These are phyloP conservation scores for Athripsodes cinereus DNA, from an alignment of 2,888 invertebrate species.

Conservation along the genomic window DNA sequence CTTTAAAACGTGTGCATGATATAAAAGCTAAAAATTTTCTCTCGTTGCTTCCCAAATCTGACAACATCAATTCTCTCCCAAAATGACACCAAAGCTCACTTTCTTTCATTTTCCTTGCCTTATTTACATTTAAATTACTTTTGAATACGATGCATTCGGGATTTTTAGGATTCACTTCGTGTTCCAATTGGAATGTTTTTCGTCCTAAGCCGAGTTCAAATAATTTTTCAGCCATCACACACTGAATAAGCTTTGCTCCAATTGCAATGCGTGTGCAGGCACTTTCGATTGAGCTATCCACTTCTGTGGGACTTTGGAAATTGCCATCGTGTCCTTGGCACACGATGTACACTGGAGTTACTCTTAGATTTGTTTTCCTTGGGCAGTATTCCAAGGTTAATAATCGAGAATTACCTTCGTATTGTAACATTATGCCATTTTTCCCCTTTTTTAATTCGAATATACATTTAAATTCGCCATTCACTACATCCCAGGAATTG, in stretches of 20 bases:
- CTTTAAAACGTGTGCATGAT: slow-evolving; percentile 76
- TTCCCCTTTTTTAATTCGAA: slow-evolving; percentile 56
- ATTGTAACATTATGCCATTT: slow-evolving; percentile 58
- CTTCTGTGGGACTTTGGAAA: slow-evolving; percentile 63
- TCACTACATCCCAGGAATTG: slow-evolving; percentile 56
- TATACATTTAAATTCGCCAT: slow-evolving; percentile 65
- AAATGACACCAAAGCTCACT: slow-evolving; percentile 79
- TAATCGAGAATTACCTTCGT: slow-evolving; percentile 43
- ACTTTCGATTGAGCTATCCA: slow-evolving; percentile 61
- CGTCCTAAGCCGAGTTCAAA: slow-evolving; percentile 69
- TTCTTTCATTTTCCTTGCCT: slow-evolving; percentile 67
- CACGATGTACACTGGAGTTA: slow-evolving; percentile 77
- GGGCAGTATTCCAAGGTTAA: slow-evolving; percentile 53
- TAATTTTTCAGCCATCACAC: slow-evolving; percentile 81
- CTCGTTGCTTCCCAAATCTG: slow-evolving; percentile 55
- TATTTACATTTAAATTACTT: slow-evolving; percentile 62
- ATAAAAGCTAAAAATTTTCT: slow-evolving; percentile 87
- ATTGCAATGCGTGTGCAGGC: slow-evolving; percentile 71
- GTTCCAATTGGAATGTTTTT: slow-evolving; percentile 76
- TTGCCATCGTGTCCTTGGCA: slow-evolving; percentile 73
- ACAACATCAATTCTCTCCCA: slow-evolving; percentile 77
- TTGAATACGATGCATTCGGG: slow-evolving; percentile 67
- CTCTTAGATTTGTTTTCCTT: slow-evolving; percentile 52
- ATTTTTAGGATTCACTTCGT: slow-evolving; percentile 50
- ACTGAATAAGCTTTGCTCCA: slow-evolving; percentile 76